Evolutionary conservation across 2,113 vertebrate genomes (phyloP), one percentile per base, ranked within the genome.

Genomic region (Gorsachius goisagi): DNA sequence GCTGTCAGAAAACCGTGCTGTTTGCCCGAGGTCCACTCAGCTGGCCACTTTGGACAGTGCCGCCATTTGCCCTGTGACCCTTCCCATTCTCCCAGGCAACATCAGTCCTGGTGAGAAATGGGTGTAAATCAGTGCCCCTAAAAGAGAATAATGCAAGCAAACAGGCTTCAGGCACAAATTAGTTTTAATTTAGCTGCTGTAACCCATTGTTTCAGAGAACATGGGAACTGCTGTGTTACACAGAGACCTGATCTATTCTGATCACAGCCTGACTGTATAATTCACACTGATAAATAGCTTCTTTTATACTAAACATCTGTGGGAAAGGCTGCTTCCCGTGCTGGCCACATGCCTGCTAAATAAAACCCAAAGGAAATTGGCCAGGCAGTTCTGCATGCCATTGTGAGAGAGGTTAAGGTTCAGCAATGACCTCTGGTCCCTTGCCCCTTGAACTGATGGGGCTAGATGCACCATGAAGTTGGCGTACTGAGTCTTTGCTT

Each of bases 331-430:
- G 92, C 88, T 97, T 96, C 96, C 93, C 94, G 90, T 88, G 93
- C 96, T 94, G 95, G 96, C 95, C 91, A 88, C 89, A 87, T 89
- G 91, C 74, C 91, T 94, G 95, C 92, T 95, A 95, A 97, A 95
- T 94, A 97, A 97, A 97, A 91, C 94, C 53, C 82, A 85, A 95
- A 97, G 97, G 97, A 97, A 97, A 97, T 96, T 95, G 89, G 55
- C 64, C 90, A 92, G 91, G 96, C 88, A 47, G 88, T 94, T 97
- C 76, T 95, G 87, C 88, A 60, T 94, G 96, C 92, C 26, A 63
- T 85, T 97, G 95, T 93, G 89, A 63, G 63, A 91, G 96, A 92
- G 97, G 96, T 95, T 95, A 88, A 67, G 89, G 85, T 89, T 96
- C 94, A 94, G 67, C 89, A 52, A 73, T 84, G 92, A 95, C 94